Conservation (phyloP, 1,140 invertebrate genomes). For the Drosophila watanabei region DNA sequence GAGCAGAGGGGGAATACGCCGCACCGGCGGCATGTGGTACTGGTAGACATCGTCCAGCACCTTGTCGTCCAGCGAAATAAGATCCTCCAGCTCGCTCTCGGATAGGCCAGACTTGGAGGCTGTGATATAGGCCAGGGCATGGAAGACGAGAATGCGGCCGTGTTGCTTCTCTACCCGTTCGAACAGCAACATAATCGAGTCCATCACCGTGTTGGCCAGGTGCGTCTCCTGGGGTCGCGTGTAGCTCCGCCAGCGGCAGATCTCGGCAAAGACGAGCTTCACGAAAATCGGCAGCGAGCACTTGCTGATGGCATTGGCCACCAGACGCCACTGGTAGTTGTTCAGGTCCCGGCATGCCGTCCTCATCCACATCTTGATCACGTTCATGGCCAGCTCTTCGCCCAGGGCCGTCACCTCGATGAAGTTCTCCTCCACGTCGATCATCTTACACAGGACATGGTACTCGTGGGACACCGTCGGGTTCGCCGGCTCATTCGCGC, state of each 20-base stretch:
- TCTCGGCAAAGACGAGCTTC: slow-evolving; percentile 98
- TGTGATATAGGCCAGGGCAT: slow-evolving; percentile 97
- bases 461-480: slow-evolving; percentile 94
- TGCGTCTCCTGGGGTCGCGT: slow-evolving; percentile 96
- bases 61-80: slow-evolving; percentile 97
- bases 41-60: slow-evolving; percentile 99
- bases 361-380: slow-evolving; percentile 97
- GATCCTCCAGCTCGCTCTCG: slow-evolving; percentile 97
- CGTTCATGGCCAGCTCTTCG: slow-evolving; percentile 96
- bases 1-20: slow-evolving; percentile 96
- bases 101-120: slow-evolving; percentile 96
- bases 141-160: slow-evolving; percentile 96
- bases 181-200: slow-evolving; percentile 98
- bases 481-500: slow-evolving; percentile 94
- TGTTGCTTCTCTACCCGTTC: slow-evolving; percentile 98
- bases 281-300: slow-evolving; percentile 99
- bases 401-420: slow-evolving; percentile 96
- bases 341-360: slow-evolving; percentile 95
- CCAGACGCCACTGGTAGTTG: slow-evolving; percentile 97
- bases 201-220: slow-evolving; percentile 97
- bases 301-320: slow-evolving; percentile 96
- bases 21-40: slow-evolving; percentile 97
- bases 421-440: slow-evolving; percentile 96
- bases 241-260: slow-evolving; percentile 98
- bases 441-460: slow-evolving; percentile 94